Evolutionary conservation across 2,113 vertebrate species (phyloP).

Genomic region (Rhineura floridana): DNA sequence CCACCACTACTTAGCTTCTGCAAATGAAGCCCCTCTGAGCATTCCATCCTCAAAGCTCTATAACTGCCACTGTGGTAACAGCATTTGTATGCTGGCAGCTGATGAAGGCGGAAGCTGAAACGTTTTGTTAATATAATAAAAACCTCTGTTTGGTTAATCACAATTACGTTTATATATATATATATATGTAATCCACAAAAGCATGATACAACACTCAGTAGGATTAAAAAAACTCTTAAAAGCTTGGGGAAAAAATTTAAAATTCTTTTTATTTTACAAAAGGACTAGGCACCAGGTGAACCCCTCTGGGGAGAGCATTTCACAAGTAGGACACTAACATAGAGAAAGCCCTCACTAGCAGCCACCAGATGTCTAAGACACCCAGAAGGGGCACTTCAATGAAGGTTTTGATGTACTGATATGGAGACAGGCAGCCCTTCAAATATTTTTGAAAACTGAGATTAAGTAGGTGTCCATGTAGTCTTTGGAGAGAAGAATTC

Average conservation of each 20-base stretch:
- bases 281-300: neutral
- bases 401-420: neutral
- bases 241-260: neutral
- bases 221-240: neutral
- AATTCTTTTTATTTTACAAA: too few relatives aligned
- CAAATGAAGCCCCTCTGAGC: too few relatives aligned
- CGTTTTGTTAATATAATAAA: too few relatives aligned
- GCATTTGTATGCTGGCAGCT: too few relatives aligned
- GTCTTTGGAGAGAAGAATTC: neutral
- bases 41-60: too few relatives aligned
- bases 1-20: too few relatives aligned
- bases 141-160: too few relatives aligned
- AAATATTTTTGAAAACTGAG: neutral
- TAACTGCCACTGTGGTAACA: too few relatives aligned
- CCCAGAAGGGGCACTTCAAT: neutral
- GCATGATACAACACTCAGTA: neutral
- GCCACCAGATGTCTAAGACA: neutral
- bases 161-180: too few relatives aligned
- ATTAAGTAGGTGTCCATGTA: constrained; percentile 3
- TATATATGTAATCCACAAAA: neutral
- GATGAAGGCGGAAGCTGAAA: too few relatives aligned
- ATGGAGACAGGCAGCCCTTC: too few relatives aligned
- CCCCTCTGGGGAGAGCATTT: too few relatives aligned
- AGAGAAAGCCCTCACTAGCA: neutral
- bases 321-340: neutral